These are phyloP conservation scores for Dynastes maya DNA, from an alignment of 2,888 invertebrate species.

Conservation along the genomic window DNA sequence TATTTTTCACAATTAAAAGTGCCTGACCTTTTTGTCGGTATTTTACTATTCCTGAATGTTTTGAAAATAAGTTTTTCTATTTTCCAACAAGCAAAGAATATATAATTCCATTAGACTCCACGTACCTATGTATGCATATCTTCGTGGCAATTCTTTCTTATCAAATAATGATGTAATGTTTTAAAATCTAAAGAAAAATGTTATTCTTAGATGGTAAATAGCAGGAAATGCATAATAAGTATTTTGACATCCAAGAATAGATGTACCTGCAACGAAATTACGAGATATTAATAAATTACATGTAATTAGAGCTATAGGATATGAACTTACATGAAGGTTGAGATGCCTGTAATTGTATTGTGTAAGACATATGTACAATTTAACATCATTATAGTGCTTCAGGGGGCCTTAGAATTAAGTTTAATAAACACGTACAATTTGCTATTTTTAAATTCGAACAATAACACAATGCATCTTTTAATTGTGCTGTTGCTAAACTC, in stretches of 20 bases:
- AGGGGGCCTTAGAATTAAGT: background rate
- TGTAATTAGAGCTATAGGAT: background rate
- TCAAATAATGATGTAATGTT: too few relatives aligned
- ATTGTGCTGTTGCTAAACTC: too few relatives aligned
- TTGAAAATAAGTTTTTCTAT: too few relatives aligned
- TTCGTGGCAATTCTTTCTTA: too few relatives aligned
- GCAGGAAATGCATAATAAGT: conserved; percentile 28
- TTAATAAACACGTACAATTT: conserved; percentile 15
- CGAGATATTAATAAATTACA: conserved; percentile 1
- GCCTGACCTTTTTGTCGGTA: too few relatives aligned
- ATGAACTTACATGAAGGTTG: background rate
- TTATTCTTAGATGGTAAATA: conserved; percentile 1
- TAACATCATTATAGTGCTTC: background rate
- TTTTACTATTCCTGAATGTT: too few relatives aligned
- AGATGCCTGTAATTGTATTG: background rate
- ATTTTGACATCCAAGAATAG: conserved; percentile 14
- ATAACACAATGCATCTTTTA: too few relatives aligned
- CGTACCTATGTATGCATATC: too few relatives aligned
- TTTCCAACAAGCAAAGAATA: too few relatives aligned
- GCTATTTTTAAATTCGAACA: too few relatives aligned
- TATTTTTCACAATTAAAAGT: too few relatives aligned
- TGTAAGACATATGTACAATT: background rate
- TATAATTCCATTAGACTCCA: too few relatives aligned
- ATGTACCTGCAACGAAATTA: background rate
- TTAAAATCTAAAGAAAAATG: background rate